phyloP scores from a whole-genome alignment of 2,797 vertebrate species.

The Hephaestus fuliginosus region DNA sequence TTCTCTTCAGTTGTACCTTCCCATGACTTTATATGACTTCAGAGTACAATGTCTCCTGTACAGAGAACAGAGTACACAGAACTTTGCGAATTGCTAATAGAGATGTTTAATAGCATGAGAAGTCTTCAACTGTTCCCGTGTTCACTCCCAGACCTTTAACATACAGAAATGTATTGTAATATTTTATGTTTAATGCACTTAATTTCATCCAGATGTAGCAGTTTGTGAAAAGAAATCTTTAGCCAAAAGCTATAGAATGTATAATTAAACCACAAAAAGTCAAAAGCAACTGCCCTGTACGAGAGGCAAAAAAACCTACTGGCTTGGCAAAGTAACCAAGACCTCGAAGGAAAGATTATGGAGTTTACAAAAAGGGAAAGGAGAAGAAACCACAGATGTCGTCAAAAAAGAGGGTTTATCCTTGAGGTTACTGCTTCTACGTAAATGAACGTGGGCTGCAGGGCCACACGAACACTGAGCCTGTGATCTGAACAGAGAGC shows the following conservation, averaged over 20 bases:
- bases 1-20: not conserved
- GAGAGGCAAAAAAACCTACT: constrained; percentile 50
- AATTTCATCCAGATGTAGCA: constrained; percentile 55
- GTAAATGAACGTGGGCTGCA: constrained; percentile 66
- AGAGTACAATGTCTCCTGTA: not conserved
- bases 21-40: not conserved
- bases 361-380: constrained; percentile 77
- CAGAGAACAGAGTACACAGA: not conserved
- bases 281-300: constrained; percentile 59
- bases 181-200: constrained; percentile 33
- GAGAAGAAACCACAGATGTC: constrained; percentile 75
- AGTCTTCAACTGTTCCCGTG: not conserved
- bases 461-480: constrained; percentile 68
- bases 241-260: constrained; percentile 66
- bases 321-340: constrained; percentile 60
- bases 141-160: not conserved
- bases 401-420: constrained; percentile 76
- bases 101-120: not conserved
- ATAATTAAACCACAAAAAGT: constrained; percentile 66
- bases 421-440: constrained; percentile 73
- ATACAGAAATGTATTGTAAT: constrained; percentile 9
- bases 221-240: constrained; percentile 21
- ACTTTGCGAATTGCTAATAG: not conserved
- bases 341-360: constrained; percentile 75
- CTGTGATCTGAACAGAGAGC: constrained; percentile 52